phyloP scores from a whole-genome alignment of 2,113 vertebrate genomes.

The Hyla sarda region DNA sequence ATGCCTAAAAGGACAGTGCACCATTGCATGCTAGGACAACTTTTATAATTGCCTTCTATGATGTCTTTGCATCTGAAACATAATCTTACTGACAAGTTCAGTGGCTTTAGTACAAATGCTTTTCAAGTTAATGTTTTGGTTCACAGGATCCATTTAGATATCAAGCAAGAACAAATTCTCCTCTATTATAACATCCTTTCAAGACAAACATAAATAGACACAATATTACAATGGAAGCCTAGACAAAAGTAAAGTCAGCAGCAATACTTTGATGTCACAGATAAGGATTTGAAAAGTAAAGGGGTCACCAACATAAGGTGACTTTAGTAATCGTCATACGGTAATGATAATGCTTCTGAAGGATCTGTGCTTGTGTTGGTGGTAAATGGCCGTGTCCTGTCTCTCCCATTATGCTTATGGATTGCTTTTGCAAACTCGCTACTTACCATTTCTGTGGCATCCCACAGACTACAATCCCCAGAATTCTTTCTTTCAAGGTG shows the following conservation, averaged over 20 bases:
- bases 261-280: no score
- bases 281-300: background rate
- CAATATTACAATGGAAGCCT: background rate
- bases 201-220: background rate
- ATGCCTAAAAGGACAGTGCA: conserved; percentile 15
- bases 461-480: no score
- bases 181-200: background rate
- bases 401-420: no score
- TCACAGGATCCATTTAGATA: conserved; percentile 35
- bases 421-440: no score
- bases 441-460: no score
- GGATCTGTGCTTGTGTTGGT: no score
- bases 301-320: no score
- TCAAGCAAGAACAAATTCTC: background rate
- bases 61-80: conserved; percentile 15
- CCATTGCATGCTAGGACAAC: conserved; percentile 37
- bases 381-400: no score
- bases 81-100: conserved; percentile 51
- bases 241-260: background rate
- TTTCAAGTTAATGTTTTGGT: conserved; percentile 29
- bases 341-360: no score
- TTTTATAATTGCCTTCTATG: conserved; percentile 31
- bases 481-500: no score
- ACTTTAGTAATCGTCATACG: no score
- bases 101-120: conserved; percentile 34